A percentile compares a stretch with the other conserved stretches of the same genome.
phyloP scores from a whole-genome alignment of 2,797 vertebrate species.

The Urocyon cinereoargenteus region DNA sequence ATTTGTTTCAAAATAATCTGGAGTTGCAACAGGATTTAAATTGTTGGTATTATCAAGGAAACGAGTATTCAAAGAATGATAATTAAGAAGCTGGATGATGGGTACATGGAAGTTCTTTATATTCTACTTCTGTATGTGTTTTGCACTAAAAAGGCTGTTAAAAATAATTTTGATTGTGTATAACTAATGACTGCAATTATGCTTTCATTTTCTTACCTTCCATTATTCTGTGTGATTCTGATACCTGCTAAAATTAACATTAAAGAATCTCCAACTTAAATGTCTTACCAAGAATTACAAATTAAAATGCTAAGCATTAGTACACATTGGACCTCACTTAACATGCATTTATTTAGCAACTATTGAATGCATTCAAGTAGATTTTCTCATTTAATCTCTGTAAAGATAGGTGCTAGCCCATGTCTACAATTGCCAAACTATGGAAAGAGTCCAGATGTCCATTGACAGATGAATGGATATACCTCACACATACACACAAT shows the following conservation, averaged over 20 bases:
- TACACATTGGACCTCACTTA: background rate
- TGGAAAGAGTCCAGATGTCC: background rate
- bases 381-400: slow-evolving; percentile 43
- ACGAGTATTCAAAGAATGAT: background rate
- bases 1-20: slow-evolving; percentile 7
- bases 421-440: background rate
- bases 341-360: background rate
- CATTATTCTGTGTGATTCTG: slow-evolving; percentile 18
- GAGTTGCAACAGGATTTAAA: background rate
- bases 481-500: no score
- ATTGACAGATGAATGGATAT: background rate
- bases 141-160: background rate
- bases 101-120: background rate
- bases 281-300: slow-evolving; percentile 14
- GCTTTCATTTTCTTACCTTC: background rate
- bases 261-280: background rate
- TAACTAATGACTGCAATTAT: background rate
- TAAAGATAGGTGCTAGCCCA: background rate
- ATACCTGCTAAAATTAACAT: slow-evolving; percentile 13
- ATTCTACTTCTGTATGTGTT: background rate
- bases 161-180: slow-evolving; percentile 20
- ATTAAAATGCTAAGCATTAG: background rate
- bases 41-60: background rate
- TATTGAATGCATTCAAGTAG: background rate
- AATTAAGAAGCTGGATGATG: background rate